Percentiles rank a stretch among this genome's conserved stretches.
Conservation (phyloP, 2,113 vertebrate species). For the Reinhardtius hippoglossoides region DNA sequence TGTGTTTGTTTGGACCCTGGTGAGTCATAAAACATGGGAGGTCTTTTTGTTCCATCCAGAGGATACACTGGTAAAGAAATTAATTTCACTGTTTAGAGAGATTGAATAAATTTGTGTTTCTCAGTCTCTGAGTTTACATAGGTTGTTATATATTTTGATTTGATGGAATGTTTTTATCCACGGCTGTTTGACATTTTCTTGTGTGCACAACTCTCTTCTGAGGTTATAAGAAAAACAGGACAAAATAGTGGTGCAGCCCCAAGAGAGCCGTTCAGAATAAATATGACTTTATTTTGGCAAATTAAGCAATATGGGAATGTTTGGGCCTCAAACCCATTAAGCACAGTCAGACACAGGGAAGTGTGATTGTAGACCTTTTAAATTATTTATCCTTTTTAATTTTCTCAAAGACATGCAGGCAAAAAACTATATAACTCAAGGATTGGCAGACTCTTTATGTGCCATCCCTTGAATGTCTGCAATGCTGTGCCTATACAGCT, state of each 20-base stretch:
- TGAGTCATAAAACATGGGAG: conserved; percentile 21
- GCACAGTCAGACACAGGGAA: too few species aligned
- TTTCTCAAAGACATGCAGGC: too few species aligned
- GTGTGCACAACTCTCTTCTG: not conserved
- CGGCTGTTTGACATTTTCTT: not conserved
- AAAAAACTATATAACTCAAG: not conserved
- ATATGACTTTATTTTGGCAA: not conserved
- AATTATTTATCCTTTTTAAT: conserved; percentile 17
- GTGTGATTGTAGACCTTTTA: not conserved
- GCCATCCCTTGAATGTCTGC: not conserved
- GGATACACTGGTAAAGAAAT: not conserved
- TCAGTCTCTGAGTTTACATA: not conserved
- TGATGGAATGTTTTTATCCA: not conserved
- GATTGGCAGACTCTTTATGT: not conserved
- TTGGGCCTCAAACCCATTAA: not conserved
- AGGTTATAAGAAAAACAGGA: not conserved
- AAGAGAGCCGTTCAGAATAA: not conserved
- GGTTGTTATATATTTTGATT: not conserved
- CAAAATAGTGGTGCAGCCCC: not conserved
- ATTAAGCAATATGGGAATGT: not conserved
- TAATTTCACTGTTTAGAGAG: not conserved
- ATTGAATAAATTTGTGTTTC: not conserved
- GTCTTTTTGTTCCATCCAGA: conserved; percentile 10
- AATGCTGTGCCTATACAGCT: not conserved
- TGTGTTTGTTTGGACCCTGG: conserved; percentile 15